Evolutionary conservation across 2,797 vertebrate genomes (phyloP), one percentile per base, ranked within the genome.

Genomic region (Brotula barbata): DNA sequence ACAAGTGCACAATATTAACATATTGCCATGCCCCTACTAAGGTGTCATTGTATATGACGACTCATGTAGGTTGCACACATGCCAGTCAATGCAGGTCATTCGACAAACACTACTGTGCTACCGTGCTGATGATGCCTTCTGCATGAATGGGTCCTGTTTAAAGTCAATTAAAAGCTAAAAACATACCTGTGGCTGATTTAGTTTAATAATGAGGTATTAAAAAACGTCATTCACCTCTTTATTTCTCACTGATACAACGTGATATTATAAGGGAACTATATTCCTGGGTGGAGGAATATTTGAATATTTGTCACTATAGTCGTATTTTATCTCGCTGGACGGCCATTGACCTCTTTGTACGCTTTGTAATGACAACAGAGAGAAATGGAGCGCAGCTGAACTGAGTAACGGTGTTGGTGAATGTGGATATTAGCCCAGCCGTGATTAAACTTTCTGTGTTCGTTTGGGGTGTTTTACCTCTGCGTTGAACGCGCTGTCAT

Each of bases 391-490:
- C n/a, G n/a, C n/a, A n/a, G n/a, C n/a, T n/a, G n/a, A n/a, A n/a
- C n/a, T n/a, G n/a, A n/a, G n/a, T n/a, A n/a, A n/a, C n/a, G n/a
- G n/a, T n/a, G n/a, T n/a, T n/a, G n/a, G n/a, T n/a, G n/a, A n/a
- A n/a, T n/a, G n/a, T n/a, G n/a, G n/a, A n/a, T n/a, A n/a, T n/a
- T n/a, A n/a, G n/a, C n/a, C n/a, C n/a, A n/a, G n/a, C n/a, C n/a
- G n/a, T n/a, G 34, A 14, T 11, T 36, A 14, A 10, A 10, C 9
- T 14, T 5, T n/a, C 8, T 3, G 3, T 39, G 37, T 39, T 39
- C 37, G 9, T 15, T 39, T 5, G 37, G 13, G 20, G 39, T 44
- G 11, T 19, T 13, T 81, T 88, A 93, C 92, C 91, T 92, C 91
- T 37, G 87, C 64, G 64, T 85, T 91, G 73, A 92, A 93, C 17